Percentiles rank a stretch among this genome's conserved stretches.
phyloP scores from a whole-genome alignment of 2,888 invertebrate species.

The Drosophila ezoana region DNA sequence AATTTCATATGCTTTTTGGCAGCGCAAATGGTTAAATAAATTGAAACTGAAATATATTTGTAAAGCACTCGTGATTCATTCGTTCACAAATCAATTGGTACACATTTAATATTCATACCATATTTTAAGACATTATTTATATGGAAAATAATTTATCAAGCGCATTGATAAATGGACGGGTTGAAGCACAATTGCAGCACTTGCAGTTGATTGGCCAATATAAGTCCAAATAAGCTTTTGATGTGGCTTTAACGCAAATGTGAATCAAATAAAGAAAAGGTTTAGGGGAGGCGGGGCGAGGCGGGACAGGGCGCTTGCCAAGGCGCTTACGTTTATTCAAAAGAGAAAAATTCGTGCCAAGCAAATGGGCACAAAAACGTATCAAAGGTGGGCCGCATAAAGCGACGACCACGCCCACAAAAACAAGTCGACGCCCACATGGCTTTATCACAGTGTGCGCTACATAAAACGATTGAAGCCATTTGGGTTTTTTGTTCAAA shows the following conservation, averaged over 20 bases:
- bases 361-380: conserved; percentile 55
- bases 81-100: conserved; percentile 15
- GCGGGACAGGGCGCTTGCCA: conserved; percentile 8
- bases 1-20: neutral
- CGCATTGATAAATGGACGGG: conserved; percentile 42
- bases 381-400: conserved; percentile 45
- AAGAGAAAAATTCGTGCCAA: conserved; percentile 20
- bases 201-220: conserved; percentile 49
- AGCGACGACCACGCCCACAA: conserved; percentile 39
- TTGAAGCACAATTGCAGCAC: conserved; percentile 39
- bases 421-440: conserved; percentile 62
- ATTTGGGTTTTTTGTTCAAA: conserved; percentile 54
- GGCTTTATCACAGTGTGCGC: conserved; percentile 62
- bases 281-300: conserved; percentile 9
- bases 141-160: conserved; percentile 33
- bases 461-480: conserved; percentile 49
- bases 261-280: conserved; percentile 63
- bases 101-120: conserved; percentile 23
- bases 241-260: conserved; percentile 56
- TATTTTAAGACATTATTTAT: conserved; percentile 43
- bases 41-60: conserved; percentile 7
- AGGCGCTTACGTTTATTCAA: conserved; percentile 28
- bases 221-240: conserved; percentile 51
- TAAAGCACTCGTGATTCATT: conserved; percentile 5
- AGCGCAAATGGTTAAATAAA: conserved; percentile 5